Evolutionary conservation across 2,888 invertebrate genomes (phyloP), one percentile per base, ranked within the genome.

Genomic region (Laothoe populi): DNA sequence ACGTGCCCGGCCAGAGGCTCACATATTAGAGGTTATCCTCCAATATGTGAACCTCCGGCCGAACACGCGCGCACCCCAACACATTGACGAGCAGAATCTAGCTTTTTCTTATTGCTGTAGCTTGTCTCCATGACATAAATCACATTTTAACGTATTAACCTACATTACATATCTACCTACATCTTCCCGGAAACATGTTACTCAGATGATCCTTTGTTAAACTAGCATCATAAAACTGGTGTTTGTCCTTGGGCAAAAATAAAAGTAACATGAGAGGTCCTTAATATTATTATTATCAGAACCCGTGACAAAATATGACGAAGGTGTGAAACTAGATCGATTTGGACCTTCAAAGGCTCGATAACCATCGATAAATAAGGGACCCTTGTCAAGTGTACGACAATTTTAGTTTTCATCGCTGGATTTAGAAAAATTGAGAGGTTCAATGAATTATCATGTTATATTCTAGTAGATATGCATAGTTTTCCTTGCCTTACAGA

Each of bases 331-430:
- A 61, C 42, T 24, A 2, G 53, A 61, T 61, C 49, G 8, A 26
- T 48, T 1, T 7, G 49, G 26, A 13, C 40, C 19, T 60, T 44
- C 59, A 59, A 40, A 26, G 53, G 40, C 48, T 49, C 49, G 26
- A 49, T 26, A 49, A 26, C 53, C 21, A 42, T 53, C 60, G 19
- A 61, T 40, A 61, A 61, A 61, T 40, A 42, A 61, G 35, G 13
- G 46, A 62, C 62, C 62, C 58, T 40, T 40, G 48, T 62, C 62
- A 62, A 42, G 13, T 58, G 40, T 26, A 48, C 19, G 40, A 40
- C 58, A 40, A 35, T 48, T 49, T 48, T 7, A 48, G 19, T 19
- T 46, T 31, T 19, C 58, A 26, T 16, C 23, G 19, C 26, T 57
- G 44, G 21, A 61, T 57, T 61, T 16, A 40, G 0, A 44, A 45